Conservation (phyloP, 2,113 vertebrate species). For the Bufo bufo region DNA sequence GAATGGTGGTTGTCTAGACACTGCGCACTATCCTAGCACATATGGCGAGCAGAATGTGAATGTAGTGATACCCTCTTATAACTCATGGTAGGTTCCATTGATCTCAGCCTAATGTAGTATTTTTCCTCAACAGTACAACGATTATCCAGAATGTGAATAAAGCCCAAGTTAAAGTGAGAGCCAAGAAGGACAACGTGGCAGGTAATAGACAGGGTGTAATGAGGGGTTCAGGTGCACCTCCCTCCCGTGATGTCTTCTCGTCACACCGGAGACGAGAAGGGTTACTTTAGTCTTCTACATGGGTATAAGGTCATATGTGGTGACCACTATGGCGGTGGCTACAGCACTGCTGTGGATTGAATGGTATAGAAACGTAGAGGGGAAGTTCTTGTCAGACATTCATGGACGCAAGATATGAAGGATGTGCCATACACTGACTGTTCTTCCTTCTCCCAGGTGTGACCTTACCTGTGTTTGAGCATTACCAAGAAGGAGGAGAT, state of each 20-base stretch:
- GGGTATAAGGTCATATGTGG: too few relatives aligned
- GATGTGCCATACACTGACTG: not conserved
- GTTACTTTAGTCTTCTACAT: too few relatives aligned
- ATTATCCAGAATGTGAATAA: conserved; percentile 99
- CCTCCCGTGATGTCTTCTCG: too few relatives aligned
- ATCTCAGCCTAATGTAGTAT: not conserved
- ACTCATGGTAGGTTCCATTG: too few relatives aligned
- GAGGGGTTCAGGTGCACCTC: not conserved
- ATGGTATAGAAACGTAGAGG: too few relatives aligned
- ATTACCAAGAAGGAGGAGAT: conserved; percentile 97
- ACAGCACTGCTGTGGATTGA: too few relatives aligned
- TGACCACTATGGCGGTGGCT: too few relatives aligned
- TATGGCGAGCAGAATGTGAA: too few relatives aligned
- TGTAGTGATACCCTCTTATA: too few relatives aligned
- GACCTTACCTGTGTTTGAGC: conserved; percentile 95
- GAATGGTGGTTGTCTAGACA: too few relatives aligned
- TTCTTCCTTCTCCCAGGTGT: conserved; percentile 77
- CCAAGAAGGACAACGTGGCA: conserved; percentile 98
- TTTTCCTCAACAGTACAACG: conserved; percentile 82
- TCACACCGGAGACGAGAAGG: too few relatives aligned
- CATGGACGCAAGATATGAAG: not conserved
- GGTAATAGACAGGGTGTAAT: conserved; percentile 70
- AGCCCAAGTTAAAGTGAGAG: conserved; percentile 96
- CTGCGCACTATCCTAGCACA: too few relatives aligned
- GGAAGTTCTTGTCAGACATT: not conserved